A percentile compares a stretch with the other conserved stretches of the same genome.
Evolutionary conservation across 2,888 invertebrate genomes (phyloP).

Genomic region (Blastobasis lacticolella): DNA sequence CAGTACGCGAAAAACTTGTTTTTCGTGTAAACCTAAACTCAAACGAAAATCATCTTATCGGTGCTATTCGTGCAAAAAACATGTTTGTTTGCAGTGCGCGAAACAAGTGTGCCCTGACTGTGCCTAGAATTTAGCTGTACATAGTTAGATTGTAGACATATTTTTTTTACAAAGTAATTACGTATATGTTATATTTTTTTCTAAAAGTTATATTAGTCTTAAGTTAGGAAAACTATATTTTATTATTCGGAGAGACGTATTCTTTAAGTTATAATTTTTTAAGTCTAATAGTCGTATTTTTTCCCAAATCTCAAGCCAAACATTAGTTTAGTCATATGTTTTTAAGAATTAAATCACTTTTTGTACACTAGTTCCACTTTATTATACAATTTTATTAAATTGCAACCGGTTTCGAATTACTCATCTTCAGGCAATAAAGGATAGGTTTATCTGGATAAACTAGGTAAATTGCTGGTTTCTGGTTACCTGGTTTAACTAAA

Average conservation of each 20-base stretch:
- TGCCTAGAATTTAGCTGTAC: background rate
- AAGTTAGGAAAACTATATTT: background rate
- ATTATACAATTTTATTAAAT: no score
- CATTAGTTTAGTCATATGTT: background rate
- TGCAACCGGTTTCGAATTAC: no score
- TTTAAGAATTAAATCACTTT: no score
- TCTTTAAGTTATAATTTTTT: background rate
- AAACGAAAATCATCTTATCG: background rate
- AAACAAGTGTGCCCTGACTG: slow-evolving; percentile 5
- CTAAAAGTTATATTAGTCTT: background rate
- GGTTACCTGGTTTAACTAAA: no score
- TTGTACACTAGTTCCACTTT: no score
- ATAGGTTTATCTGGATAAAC: no score
- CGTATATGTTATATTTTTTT: background rate
- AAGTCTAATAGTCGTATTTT: background rate
- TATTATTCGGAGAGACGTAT: background rate
- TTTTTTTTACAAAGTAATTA: background rate
- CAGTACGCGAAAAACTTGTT: background rate
- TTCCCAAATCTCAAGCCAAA: background rate
- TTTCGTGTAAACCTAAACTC: background rate
- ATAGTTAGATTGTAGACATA: background rate
- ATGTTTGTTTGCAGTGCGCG: slow-evolving; percentile 5
- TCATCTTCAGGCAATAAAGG: no score
- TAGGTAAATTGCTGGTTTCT: no score
- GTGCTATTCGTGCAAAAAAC: slow-evolving; percentile 3